Percentiles rank a stretch among this genome's conserved stretches.
phyloP scores from a whole-genome alignment of 2,113 vertebrate species.

The Oreotrochilus melanogaster region DNA sequence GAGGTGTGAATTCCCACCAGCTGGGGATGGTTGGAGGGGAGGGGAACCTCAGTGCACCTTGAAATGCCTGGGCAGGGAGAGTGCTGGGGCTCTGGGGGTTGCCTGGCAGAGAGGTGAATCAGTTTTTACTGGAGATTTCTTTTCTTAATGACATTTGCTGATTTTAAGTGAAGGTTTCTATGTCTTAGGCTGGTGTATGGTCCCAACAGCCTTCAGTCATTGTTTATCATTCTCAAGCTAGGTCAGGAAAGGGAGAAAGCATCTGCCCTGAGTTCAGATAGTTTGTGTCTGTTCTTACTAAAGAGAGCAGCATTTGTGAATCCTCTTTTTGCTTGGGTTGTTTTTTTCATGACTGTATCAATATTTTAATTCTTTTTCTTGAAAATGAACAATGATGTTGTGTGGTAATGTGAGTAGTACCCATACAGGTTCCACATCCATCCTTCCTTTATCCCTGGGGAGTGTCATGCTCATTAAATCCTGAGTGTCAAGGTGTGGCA shows the following conservation, averaged over 20 bases:
- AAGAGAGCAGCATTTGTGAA: background rate
- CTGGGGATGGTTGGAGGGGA: background rate
- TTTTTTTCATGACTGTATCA: background rate
- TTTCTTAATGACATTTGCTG: accelerated
- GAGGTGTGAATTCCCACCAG: background rate
- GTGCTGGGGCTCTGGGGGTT: too few relatives aligned
- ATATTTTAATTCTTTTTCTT: background rate
- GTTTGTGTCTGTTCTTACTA: background rate
- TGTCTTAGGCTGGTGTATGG: background rate
- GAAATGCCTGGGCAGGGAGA: background rate
- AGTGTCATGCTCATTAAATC: background rate
- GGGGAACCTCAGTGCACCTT: accelerated
- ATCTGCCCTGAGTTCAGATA: background rate
- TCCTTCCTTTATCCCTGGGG: too few relatives aligned
- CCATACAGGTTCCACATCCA: accelerated
- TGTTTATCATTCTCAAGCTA: accelerated
- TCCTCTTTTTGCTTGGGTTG: background rate
- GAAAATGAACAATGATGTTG: background rate
- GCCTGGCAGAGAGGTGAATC: background rate
- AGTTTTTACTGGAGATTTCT: accelerated
- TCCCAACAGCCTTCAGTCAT: accelerated
- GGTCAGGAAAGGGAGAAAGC: accelerated
- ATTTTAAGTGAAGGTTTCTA: accelerated
- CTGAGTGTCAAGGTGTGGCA: background rate
- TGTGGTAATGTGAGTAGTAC: background rate